Percentiles rank a stretch among this genome's conserved stretches.
Evolutionary conservation across 2,888 invertebrate species (phyloP).

Genomic region (Piscicola geometra): DNA sequence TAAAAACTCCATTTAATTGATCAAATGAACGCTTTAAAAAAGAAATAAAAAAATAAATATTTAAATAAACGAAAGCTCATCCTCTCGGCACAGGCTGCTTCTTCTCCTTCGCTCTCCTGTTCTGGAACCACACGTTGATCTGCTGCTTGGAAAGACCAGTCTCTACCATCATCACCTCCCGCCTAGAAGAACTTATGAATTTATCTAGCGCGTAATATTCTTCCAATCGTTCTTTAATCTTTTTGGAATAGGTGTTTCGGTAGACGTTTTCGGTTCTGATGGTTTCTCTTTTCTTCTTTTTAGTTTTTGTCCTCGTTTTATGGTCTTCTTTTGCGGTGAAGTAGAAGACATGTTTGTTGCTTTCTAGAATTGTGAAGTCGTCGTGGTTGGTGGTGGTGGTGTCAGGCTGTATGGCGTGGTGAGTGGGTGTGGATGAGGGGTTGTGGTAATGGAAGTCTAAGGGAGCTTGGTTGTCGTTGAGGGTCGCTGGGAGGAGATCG

Average conservation of each 20-base stretch:
- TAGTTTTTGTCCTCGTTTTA: background rate
- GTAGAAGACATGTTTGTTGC: background rate
- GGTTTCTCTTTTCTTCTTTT: background rate
- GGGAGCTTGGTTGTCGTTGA: too few relatives aligned
- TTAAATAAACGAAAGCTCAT: too few relatives aligned
- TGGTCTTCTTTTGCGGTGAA: background rate
- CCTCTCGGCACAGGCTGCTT: too few relatives aligned
- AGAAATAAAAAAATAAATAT: too few relatives aligned
- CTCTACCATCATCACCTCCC: background rate
- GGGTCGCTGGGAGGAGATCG: too few relatives aligned
- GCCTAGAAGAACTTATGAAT: background rate
- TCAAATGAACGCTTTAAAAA: too few relatives aligned
- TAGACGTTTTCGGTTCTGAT: background rate
- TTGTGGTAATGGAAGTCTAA: too few relatives aligned
- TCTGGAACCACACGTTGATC: constrained; percentile 7
- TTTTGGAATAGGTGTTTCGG: background rate
- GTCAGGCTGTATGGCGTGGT: background rate
- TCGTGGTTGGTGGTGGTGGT: background rate
- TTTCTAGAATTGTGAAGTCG: background rate
- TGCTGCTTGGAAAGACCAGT: background rate
- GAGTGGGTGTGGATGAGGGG: too few relatives aligned
- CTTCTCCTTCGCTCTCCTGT: background rate
- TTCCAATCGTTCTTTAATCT: background rate
- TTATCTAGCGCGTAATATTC: background rate
- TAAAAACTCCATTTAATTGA: too few relatives aligned